Evolutionary conservation across 2,888 invertebrate genomes (phyloP).

Genomic region (Ormia ochracea): DNA sequence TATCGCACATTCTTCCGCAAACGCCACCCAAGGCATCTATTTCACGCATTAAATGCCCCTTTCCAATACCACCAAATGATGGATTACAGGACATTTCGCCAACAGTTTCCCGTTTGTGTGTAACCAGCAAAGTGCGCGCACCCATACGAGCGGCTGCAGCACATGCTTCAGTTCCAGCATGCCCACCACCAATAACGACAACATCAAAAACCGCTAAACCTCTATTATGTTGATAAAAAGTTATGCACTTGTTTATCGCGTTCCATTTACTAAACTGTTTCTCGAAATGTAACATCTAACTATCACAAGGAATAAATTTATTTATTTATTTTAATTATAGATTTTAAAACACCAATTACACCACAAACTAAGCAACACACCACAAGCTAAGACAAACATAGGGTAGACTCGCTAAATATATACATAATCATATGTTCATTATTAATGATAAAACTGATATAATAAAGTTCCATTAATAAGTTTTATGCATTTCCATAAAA

Average conservation of each 20-base stretch:
- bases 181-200: conserved; percentile 92
- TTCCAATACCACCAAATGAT: conserved; percentile 94
- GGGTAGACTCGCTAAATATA: too few species aligned
- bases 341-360: background rate
- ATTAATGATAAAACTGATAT: too few species aligned
- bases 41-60: conserved; percentile 91
- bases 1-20: conserved; percentile 87
- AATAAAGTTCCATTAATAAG: too few species aligned
- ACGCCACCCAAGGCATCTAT: conserved; percentile 92
- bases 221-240: background rate
- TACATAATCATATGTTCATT: too few species aligned
- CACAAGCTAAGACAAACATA: too few species aligned
- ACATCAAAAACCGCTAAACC: conserved; percentile 79
- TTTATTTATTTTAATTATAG: background rate
- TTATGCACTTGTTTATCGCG: background rate
- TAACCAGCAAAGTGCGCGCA: conserved; percentile 86
- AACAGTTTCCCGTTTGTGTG: conserved; percentile 89
- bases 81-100: conserved; percentile 98
- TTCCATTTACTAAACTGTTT: background rate
- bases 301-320: too few species aligned
- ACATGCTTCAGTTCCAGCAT: conserved; percentile 93
- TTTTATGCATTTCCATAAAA: too few species aligned
- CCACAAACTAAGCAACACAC: background rate
- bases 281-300: conserved; percentile 30
- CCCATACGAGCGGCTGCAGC: conserved; percentile 90